These are phyloP conservation scores for Lasioglossum villosulum DNA, from an alignment of 2,888 invertebrate genomes.

Conservation along the genomic window DNA sequence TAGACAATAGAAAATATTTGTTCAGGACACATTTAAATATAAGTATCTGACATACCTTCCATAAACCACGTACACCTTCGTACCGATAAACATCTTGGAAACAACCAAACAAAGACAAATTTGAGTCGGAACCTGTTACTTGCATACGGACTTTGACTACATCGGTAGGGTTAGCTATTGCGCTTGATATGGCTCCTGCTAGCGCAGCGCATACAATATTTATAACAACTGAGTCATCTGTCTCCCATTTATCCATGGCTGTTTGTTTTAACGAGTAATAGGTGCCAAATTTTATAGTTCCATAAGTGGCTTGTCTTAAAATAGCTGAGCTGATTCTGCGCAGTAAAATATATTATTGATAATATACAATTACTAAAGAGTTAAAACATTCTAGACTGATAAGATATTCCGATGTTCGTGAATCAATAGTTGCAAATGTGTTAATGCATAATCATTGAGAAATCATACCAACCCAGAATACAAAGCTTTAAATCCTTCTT, in stretches of 20 bases:
- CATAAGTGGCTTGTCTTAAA: constrained; percentile 96
- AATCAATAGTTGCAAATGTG: not conserved
- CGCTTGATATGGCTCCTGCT: constrained; percentile 95
- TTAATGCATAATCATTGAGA: not conserved
- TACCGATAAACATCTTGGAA: constrained; percentile 92
- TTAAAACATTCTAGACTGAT: not conserved
- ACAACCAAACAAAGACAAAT: constrained; percentile 88
- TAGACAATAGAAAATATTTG: not conserved
- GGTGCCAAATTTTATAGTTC: constrained; percentile 98
- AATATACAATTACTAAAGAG: not conserved
- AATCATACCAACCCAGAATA: constrained; percentile 91
- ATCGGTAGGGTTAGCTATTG: constrained; percentile 98
- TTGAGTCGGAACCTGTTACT: constrained; percentile 86
- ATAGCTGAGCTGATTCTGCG: constrained; percentile 96
- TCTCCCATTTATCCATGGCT: constrained; percentile 82
- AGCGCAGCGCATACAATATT: constrained; percentile 93
- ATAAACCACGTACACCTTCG: constrained; percentile 94
- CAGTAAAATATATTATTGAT: constrained; percentile 14
- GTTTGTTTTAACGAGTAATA: constrained; percentile 95
- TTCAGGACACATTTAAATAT: not conserved
- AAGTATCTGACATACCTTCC: constrained; percentile 88
- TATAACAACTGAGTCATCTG: constrained; percentile 83
- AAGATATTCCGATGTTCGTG: not conserved
- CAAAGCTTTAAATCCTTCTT: constrained; percentile 94
- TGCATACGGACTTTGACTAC: constrained; percentile 98